These are phyloP conservation scores for Philopotamus ludificatus DNA, from an alignment of 1,140 invertebrate species.

Conservation along the genomic window DNA sequence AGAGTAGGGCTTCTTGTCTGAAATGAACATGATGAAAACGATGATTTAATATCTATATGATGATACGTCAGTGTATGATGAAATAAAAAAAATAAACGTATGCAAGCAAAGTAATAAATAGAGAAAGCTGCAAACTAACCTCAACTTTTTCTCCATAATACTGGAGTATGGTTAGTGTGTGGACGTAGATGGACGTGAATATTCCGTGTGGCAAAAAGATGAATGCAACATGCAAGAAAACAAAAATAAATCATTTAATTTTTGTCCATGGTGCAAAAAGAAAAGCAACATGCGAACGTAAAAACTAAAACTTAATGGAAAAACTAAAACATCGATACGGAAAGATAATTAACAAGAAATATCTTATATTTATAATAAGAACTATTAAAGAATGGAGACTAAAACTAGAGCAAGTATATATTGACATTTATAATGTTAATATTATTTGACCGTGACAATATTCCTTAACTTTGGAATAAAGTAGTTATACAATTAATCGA, in stretches of 20 bases:
- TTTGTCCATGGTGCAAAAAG: background rate
- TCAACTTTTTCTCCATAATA: conserved; percentile 77
- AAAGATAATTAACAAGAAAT: too few relatives aligned
- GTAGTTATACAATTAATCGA: too few relatives aligned
- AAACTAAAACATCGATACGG: too few relatives aligned
- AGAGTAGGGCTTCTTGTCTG: conserved; percentile 75
- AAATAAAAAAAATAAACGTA: conserved; percentile 8
- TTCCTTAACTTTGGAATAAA: too few relatives aligned
- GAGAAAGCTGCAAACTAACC: conserved; percentile 56
- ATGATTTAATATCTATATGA: background rate
- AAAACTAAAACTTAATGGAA: too few relatives aligned
- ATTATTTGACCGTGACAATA: too few relatives aligned
- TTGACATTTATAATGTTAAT: background rate
- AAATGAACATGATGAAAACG: conserved; percentile 9
- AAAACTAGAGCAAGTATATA: background rate
- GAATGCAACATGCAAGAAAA: conserved; percentile 41
- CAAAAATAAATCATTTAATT: conserved; percentile 13
- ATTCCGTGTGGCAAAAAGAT: conserved; percentile 38
- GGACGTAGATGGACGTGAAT: conserved; percentile 25
- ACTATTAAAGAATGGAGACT: too few relatives aligned
- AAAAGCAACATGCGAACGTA: too few relatives aligned
- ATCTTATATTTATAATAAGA: too few relatives aligned
- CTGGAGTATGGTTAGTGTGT: conserved; percentile 55
- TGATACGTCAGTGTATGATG: background rate
- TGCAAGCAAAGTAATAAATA: background rate